Conservation (phyloP, 1,140 invertebrate genomes). For the Bombus pascuorum region DNA sequence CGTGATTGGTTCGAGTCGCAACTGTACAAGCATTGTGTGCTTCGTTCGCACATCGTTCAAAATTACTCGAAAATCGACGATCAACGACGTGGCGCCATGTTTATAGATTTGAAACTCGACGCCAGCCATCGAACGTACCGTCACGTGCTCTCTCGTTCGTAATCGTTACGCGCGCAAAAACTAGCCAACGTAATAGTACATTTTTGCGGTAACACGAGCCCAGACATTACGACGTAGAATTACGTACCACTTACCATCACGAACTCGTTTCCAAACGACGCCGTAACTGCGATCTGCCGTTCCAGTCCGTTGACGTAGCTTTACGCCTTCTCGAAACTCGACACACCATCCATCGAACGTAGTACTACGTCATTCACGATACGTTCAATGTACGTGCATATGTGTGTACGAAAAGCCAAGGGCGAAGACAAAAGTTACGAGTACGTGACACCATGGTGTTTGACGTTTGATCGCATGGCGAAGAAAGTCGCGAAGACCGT, state of each 20-base stretch:
- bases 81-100: neutral
- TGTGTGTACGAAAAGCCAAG: neutral
- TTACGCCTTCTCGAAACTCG: neutral
- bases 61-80: neutral
- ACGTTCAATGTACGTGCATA: neutral
- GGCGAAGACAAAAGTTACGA: neutral
- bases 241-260: neutral
- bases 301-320: neutral
- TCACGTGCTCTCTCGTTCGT: too few relatives aligned
- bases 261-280: neutral
- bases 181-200: too few relatives aligned
- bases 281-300: too few relatives aligned
- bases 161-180: neutral
- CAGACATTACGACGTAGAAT: neutral
- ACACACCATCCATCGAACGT: too few relatives aligned
- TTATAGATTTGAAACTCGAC: neutral
- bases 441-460: neutral
- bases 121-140: too few relatives aligned
- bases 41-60: too few relatives aligned
- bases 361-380: neutral
- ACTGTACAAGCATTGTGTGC: fast-evolving
- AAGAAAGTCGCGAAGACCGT: neutral
- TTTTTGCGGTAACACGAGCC: too few relatives aligned
- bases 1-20: too few relatives aligned
- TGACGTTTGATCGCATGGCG: neutral